These are phyloP conservation scores for Penaeus vannamei DNA, from an alignment of 1,140 invertebrate genomes.

Conservation along the genomic window DNA sequence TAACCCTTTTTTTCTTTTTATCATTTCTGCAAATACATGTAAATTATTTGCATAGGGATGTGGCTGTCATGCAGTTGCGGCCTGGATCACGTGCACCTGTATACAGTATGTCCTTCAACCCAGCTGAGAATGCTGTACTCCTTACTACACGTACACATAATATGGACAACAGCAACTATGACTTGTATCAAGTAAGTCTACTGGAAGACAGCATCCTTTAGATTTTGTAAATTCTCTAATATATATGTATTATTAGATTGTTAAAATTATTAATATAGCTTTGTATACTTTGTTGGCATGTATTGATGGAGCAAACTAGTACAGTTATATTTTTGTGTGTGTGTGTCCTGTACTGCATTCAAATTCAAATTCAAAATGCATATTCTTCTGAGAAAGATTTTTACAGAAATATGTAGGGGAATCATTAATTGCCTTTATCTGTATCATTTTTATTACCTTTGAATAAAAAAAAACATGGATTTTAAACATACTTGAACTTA, in stretches of 20 bases:
- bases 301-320: no score
- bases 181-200: constrained; percentile 81
- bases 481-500: background rate
- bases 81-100: constrained; percentile 77
- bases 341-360: no score
- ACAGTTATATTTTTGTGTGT: no score
- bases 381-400: no score
- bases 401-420: no score
- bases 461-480: background rate
- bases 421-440: background rate
- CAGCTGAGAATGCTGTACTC: constrained; percentile 92
- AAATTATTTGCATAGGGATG: constrained; percentile 86
- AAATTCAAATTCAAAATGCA: no score
- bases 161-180: constrained; percentile 94
- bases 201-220: background rate
- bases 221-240: background rate
- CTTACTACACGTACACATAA: constrained; percentile 83
- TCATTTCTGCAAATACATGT: no score
- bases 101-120: constrained; percentile 96
- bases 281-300: no score
- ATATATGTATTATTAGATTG: no score
- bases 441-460: background rate
- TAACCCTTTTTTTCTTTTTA: no score
- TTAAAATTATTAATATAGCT: no score
- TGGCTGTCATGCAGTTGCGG: constrained; percentile 93